These are phyloP conservation scores for Agonum fuliginosum DNA, from an alignment of 2,888 invertebrate genomes.

Conservation along the genomic window DNA sequence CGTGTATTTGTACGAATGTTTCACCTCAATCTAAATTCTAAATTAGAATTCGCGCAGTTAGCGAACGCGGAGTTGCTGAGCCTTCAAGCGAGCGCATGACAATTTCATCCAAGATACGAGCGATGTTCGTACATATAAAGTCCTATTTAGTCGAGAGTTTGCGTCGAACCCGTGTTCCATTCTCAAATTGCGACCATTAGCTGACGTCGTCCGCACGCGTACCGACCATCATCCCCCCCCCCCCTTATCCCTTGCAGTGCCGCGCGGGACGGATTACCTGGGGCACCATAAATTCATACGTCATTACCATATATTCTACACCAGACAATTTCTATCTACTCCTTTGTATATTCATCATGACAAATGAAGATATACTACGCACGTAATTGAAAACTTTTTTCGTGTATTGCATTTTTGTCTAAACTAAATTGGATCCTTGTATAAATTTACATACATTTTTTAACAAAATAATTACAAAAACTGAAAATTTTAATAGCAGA, in stretches of 20 bases:
- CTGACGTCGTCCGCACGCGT: slow-evolving; percentile 38
- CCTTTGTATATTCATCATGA: not conserved
- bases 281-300: not conserved
- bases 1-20: slow-evolving; percentile 42
- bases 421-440: no score
- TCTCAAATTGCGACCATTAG: slow-evolving; percentile 41
- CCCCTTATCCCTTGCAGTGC: not conserved
- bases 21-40: slow-evolving; percentile 45
- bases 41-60: slow-evolving; percentile 43
- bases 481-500: no score
- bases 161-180: slow-evolving; percentile 39
- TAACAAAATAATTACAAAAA: no score
- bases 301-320: slow-evolving; percentile 22
- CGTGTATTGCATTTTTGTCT: no score
- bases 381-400: not conserved
- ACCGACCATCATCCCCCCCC: no score
- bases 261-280: slow-evolving; percentile 29
- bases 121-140: slow-evolving; percentile 45
- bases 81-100: slow-evolving; percentile 42
- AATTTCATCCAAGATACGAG: slow-evolving; percentile 44
- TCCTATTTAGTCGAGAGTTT: slow-evolving; percentile 39
- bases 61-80: no score
- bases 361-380: not conserved
- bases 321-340: slow-evolving; percentile 2
- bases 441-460: not conserved